Conservation (phyloP, 2,888 invertebrate genomes). For the Ophion ellenae region DNA sequence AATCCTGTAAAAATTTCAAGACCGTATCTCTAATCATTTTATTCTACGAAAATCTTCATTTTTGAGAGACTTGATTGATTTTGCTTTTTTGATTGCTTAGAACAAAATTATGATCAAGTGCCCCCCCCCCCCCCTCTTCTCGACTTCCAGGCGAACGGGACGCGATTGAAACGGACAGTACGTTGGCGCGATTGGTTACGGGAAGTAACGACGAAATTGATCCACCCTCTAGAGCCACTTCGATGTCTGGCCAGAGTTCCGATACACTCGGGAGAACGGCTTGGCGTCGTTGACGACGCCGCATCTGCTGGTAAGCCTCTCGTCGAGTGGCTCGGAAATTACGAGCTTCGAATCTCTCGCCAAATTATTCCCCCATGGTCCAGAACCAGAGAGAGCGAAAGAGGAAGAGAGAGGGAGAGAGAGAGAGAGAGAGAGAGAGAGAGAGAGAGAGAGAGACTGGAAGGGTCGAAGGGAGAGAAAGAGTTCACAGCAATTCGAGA, state of each 20-base stretch:
- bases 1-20: too few relatives aligned
- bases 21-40: too few relatives aligned
- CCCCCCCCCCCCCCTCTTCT: too few relatives aligned
- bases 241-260: conserved; percentile 34
- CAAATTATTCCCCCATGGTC: conserved; percentile 52
- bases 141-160: too few relatives aligned
- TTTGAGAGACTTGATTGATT: too few relatives aligned
- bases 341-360: conserved; percentile 49
- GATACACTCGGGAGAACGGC: conserved; percentile 10
- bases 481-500: conserved; percentile 27
- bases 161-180: not conserved
- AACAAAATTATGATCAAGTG: too few relatives aligned
- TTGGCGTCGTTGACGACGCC: conserved; percentile 37
- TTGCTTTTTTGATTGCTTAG: too few relatives aligned
- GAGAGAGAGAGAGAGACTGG: not conserved
- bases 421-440: too few relatives aligned
- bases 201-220: conserved; percentile 45
- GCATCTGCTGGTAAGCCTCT: conserved; percentile 34
- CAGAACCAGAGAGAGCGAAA: not conserved
- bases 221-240: conserved; percentile 50
- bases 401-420: too few relatives aligned
- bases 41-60: too few relatives aligned
- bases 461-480: not conserved
- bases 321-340: conserved; percentile 59
- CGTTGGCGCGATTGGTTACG: conserved; percentile 39